Conservation (phyloP, 2,113 vertebrate species). For the Neolamprologus devosi region DNA sequence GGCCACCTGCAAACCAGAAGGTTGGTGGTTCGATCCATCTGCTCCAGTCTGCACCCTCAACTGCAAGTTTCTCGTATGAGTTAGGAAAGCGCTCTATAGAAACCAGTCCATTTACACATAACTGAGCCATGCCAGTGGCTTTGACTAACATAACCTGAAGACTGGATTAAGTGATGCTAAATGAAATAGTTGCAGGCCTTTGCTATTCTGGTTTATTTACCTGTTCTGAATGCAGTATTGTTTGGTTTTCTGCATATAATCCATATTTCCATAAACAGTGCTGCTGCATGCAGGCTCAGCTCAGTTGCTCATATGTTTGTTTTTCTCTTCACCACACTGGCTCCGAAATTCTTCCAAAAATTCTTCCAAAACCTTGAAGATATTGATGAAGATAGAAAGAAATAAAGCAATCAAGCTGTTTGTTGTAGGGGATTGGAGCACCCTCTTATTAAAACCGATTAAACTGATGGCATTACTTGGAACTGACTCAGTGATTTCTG, state of each 20-base stretch:
- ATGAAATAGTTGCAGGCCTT: background rate
- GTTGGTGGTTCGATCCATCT: background rate
- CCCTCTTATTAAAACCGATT: background rate
- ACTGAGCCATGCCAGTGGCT: rapidly evolving
- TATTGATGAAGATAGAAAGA: background rate
- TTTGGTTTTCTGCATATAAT: background rate
- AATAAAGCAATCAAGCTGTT: rapidly evolving
- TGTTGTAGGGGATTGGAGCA: background rate
- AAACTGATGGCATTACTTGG: background rate
- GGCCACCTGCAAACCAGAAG: background rate
- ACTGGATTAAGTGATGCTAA: background rate
- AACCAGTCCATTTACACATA: background rate
- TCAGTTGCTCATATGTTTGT: background rate
- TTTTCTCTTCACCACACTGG: background rate
- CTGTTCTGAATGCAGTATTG: background rate
- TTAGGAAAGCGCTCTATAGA: rapidly evolving
- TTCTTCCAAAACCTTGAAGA: background rate
- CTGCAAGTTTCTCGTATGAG: background rate
- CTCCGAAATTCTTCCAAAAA: background rate
- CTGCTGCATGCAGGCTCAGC: background rate
- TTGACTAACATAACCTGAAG: background rate
- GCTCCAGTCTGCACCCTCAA: background rate
- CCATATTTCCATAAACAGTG: background rate
- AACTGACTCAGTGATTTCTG: background rate
- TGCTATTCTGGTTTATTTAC: background rate